Evolutionary conservation across 2,797 vertebrate genomes (phyloP).

Genomic region (Protonibea diacanthus): DNA sequence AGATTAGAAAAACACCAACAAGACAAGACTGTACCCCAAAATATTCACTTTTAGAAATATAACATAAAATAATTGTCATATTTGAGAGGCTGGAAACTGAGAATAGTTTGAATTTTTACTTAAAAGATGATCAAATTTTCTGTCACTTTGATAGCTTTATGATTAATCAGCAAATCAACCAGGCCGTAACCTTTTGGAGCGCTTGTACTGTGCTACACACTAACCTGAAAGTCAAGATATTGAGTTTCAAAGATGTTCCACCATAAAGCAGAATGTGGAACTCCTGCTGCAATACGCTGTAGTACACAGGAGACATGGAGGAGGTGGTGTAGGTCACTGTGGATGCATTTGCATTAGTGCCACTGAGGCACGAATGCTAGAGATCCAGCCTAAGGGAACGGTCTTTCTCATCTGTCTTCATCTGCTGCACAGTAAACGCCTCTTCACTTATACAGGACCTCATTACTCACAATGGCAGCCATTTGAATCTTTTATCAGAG

Average conservation of each 20-base stretch:
- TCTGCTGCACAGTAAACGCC: conserved; percentile 81
- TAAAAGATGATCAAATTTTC: not conserved
- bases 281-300: not conserved
- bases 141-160: not conserved
- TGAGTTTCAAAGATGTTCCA: not conserved
- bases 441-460: conserved; percentile 81
- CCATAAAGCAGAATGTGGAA: not conserved
- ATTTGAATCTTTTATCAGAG: conserved; percentile 84
- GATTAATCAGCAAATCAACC: not conserved
- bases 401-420: conserved; percentile 82
- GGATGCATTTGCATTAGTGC: conserved; percentile 71
- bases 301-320: conserved; percentile 7
- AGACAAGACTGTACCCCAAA: too few species aligned
- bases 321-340: conserved; percentile 21
- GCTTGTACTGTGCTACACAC: too few species aligned
- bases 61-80: not conserved
- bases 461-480: conserved; percentile 84
- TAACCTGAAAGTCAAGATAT: not conserved
- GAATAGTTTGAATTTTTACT: not conserved
- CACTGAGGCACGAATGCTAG: conserved; percentile 66
- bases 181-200: not conserved
- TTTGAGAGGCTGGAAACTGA: not conserved
- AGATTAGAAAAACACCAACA: too few species aligned
- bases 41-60: too few species aligned
- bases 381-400: conserved; percentile 66